A percentile compares a stretch with the other conserved stretches of the same genome.
Evolutionary conservation across 2,113 vertebrate species (phyloP).

Genomic region (Oophaga pumilio): DNA sequence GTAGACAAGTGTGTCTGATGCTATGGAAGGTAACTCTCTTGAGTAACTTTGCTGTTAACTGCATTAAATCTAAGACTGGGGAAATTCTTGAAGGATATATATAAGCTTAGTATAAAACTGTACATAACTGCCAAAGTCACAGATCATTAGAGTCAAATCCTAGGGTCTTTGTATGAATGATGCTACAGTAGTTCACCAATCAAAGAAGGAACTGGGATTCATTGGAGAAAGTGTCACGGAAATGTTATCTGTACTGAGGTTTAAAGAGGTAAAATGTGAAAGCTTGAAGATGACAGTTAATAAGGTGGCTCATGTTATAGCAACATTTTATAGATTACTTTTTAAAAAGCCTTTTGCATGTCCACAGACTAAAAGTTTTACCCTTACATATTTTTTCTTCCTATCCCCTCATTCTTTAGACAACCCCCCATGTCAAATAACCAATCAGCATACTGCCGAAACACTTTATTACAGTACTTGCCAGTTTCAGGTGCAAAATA

Average conservation of each 20-base stretch:
- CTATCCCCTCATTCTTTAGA: no score
- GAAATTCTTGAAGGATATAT: constrained; percentile 2
- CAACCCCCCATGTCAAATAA: no score
- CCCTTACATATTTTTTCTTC: no score
- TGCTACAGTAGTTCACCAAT: neutral
- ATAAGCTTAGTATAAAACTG: neutral
- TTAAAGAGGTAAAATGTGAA: neutral
- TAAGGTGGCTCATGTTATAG: neutral
- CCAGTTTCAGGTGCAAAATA: no score
- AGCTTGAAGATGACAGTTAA: neutral
- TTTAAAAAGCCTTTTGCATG: no score
- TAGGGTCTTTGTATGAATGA: neutral
- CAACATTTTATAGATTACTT: no score
- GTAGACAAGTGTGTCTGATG: neutral
- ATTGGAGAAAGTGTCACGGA: neutral
- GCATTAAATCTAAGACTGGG: neutral
- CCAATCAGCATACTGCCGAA: no score
- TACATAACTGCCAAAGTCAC: constrained; percentile 2
- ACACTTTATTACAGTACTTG: no score
- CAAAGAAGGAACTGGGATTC: neutral
- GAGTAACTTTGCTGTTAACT: constrained; percentile 3
- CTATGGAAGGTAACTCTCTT: neutral
- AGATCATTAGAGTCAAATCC: constrained; percentile 17
- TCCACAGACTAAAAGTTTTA: no score
- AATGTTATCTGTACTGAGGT: neutral